These are phyloP conservation scores for Ectropis crepuscularia DNA, from an alignment of 2,888 invertebrate species.

Conservation along the genomic window DNA sequence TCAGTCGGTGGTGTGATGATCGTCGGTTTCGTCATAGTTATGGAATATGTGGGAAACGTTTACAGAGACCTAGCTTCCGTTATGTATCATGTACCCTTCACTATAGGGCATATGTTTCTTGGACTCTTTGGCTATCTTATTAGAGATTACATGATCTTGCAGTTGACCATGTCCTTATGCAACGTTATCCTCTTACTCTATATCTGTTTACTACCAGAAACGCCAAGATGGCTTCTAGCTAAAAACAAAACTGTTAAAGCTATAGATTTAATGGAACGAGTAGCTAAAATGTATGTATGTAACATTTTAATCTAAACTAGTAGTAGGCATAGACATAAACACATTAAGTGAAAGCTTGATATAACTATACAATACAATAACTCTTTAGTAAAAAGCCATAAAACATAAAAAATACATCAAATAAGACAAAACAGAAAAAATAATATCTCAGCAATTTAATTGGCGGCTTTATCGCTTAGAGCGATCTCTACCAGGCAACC, in stretches of 20 bases:
- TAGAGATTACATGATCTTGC: constrained; percentile 87
- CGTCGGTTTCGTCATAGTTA: constrained; percentile 80
- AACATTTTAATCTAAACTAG: neutral
- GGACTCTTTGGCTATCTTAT: constrained; percentile 86
- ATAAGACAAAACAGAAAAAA: too few species aligned
- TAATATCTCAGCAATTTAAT: too few species aligned
- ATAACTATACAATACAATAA: too few species aligned
- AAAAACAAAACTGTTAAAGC: constrained; percentile 86
- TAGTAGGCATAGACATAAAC: too few species aligned
- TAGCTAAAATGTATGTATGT: constrained; percentile 80
- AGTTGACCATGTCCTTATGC: constrained; percentile 85
- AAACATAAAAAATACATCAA: too few species aligned
- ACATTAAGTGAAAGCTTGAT: too few species aligned
- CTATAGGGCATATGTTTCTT: constrained; percentile 86
- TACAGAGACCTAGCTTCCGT: constrained; percentile 83
- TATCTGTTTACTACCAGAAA: constrained; percentile 90
- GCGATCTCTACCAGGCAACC: too few species aligned
- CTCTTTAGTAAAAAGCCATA: too few species aligned
- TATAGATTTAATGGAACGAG: constrained; percentile 85
- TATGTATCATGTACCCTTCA: constrained; percentile 87
- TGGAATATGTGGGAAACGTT: constrained; percentile 86
- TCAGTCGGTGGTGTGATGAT: constrained; percentile 93
- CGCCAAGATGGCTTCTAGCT: constrained; percentile 91
- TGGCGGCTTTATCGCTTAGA: too few species aligned
- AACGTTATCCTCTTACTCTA: constrained; percentile 85